These are phyloP conservation scores for Serilophus lunatus DNA, from an alignment of 2,113 vertebrate genomes.

Conservation along the genomic window DNA sequence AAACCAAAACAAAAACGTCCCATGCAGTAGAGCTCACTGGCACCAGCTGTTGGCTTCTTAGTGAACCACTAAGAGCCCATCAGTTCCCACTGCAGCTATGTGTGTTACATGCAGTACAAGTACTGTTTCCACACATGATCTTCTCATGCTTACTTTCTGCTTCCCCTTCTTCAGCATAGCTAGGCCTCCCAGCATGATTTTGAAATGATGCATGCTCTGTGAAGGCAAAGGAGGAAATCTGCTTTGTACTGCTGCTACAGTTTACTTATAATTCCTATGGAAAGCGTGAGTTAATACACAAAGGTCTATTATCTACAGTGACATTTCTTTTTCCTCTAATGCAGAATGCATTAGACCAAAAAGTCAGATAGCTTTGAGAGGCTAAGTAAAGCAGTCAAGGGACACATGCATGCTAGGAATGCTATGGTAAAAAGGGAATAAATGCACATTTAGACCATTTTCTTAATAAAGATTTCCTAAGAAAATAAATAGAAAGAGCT, in stretches of 20 bases:
- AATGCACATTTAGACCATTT: not conserved
- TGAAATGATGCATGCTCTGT: not conserved
- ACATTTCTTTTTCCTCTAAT: not conserved
- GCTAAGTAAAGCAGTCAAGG: not conserved
- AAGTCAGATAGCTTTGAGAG: not conserved
- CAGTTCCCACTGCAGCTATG: not conserved
- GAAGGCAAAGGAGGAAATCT: not conserved
- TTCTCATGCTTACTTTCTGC: not conserved
- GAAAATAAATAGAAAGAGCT: not conserved
- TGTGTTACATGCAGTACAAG: not conserved
- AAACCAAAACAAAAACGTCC: not conserved
- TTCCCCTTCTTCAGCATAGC: not conserved
- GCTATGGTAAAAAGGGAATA: not conserved
- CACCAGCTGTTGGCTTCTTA: not conserved
- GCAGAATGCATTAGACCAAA: not conserved
- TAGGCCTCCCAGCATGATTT: not conserved
- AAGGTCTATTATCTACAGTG: not conserved
- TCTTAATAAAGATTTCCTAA: conserved; percentile 11
- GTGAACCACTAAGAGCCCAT: not conserved
- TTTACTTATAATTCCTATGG: not conserved
- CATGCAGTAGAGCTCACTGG: not conserved
- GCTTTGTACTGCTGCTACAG: not conserved
- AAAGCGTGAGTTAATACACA: not conserved
- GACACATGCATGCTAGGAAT: not conserved
- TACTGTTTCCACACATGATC: not conserved